Conservation (phyloP, 2,113 vertebrate species). For the Malaclemys terrapin region DNA sequence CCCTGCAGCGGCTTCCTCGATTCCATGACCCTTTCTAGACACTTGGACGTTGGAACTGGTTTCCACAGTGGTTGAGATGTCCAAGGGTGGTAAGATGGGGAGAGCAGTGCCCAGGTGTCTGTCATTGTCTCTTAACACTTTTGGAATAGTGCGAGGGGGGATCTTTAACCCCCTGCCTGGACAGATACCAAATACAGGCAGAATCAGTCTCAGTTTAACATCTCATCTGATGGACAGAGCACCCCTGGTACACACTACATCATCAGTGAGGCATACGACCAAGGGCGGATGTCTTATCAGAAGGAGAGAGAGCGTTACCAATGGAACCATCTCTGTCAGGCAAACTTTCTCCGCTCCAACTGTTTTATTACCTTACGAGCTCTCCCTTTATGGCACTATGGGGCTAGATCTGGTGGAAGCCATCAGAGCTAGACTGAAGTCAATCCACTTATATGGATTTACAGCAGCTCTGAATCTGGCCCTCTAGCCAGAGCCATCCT, state of each 20-base stretch:
- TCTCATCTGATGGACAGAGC: not conserved
- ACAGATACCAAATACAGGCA: not conserved
- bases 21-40: not conserved
- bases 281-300: not conserved
- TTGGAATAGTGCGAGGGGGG: not conserved
- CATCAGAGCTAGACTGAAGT: not conserved
- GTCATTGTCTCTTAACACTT: not conserved
- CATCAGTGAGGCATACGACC: not conserved
- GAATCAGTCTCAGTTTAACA: not conserved
- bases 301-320: not conserved
- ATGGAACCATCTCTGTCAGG: not conserved
- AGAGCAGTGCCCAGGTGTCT: no score
- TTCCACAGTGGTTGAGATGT: not conserved
- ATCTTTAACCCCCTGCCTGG: not conserved
- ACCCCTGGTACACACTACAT: not conserved
- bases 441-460: not conserved
- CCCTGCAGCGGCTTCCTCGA: not conserved
- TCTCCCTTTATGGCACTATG: not conserved
- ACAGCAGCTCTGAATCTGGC: no score
- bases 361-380: not conserved
- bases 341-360: not conserved
- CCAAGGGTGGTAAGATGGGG: not conserved
- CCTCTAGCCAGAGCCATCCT: not conserved
- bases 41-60: not conserved
- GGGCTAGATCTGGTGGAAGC: not conserved